phyloP scores from a whole-genome alignment of 2,888 invertebrate genomes.

The Oithona nana region DNA sequence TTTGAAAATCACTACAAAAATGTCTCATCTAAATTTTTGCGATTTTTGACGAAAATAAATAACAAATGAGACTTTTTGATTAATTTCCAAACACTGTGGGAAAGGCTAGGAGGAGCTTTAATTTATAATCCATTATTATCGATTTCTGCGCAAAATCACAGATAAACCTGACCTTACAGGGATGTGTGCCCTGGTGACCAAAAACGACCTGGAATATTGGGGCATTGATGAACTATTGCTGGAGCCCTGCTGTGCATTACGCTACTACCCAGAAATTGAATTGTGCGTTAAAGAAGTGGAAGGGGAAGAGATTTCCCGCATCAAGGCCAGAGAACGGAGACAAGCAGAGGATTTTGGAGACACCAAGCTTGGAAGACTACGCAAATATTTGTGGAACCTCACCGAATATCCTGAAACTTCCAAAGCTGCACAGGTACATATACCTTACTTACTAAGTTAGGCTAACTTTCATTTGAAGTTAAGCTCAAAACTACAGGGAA shows the following conservation, averaged over 20 bases:
- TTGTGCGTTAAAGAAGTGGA: slow-evolving; percentile 14
- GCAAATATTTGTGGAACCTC: slow-evolving; percentile 9
- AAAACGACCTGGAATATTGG: slow-evolving; percentile 14
- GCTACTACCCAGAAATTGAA: slow-evolving; percentile 16
- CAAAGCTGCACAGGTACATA: not conserved
- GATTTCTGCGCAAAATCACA: no score
- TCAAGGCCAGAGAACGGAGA: not conserved
- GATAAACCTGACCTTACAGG: not conserved
- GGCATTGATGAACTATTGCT: slow-evolving; percentile 14
- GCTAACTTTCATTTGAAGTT: no score
- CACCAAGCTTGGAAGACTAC: not conserved
- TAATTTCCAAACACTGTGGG: no score
- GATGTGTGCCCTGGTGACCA: slow-evolving; percentile 8
- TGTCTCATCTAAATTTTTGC: no score
- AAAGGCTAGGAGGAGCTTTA: no score
- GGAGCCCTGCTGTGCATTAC: slow-evolving; percentile 16
- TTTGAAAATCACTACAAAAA: no score
- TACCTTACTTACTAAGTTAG: not conserved
- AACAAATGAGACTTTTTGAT: no score
- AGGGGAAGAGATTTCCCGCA: not conserved
- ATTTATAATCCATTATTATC: no score
- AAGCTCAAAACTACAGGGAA: no score
- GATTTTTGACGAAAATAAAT: no score
- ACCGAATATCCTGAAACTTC: slow-evolving; percentile 11
- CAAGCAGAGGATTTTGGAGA: slow-evolving; percentile 14